phyloP scores from a whole-genome alignment of 1,140 invertebrate genomes.

The Drosophila murphyi region DNA sequence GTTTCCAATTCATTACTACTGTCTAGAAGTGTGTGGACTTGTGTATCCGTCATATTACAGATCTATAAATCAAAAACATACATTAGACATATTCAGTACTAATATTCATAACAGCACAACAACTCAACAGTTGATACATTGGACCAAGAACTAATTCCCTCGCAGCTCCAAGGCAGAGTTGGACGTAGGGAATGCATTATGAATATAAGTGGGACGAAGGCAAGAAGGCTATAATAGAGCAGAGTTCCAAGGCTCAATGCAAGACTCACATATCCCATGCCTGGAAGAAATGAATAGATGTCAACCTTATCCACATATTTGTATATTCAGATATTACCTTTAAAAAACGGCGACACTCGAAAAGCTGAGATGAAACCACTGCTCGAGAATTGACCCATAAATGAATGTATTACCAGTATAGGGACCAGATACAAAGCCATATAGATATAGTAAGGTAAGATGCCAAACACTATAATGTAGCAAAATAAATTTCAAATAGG shows the following conservation, averaged over 20 bases:
- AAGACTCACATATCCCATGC: slow-evolving; percentile 74
- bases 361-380: slow-evolving; percentile 79
- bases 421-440: slow-evolving; percentile 68
- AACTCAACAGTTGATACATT: slow-evolving; percentile 40
- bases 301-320: neutral
- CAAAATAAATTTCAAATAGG: neutral
- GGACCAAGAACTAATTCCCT: slow-evolving; percentile 35
- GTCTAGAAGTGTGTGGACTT: neutral
- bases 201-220: slow-evolving; percentile 68
- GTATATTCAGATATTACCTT: slow-evolving; percentile 54
- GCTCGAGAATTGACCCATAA: slow-evolving; percentile 80
- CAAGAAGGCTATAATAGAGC: slow-evolving; percentile 69
- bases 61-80: slow-evolving; percentile 13
- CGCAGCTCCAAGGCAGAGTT: slow-evolving; percentile 77
- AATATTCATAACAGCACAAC: neutral
- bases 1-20: neutral
- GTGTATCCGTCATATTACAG: slow-evolving; percentile 21
- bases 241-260: slow-evolving; percentile 53
- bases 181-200: slow-evolving; percentile 63
- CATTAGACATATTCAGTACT: too few species aligned
- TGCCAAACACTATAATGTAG: slow-evolving; percentile 46
- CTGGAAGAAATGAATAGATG: slow-evolving; percentile 25
- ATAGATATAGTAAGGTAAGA: slow-evolving; percentile 63
- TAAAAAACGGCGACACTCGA: slow-evolving; percentile 76
- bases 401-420: slow-evolving; percentile 75